A percentile compares a stretch with the other conserved stretches of the same genome.
Conservation (phyloP, 2,797 vertebrate species). For the Octomys mimax region DNA sequence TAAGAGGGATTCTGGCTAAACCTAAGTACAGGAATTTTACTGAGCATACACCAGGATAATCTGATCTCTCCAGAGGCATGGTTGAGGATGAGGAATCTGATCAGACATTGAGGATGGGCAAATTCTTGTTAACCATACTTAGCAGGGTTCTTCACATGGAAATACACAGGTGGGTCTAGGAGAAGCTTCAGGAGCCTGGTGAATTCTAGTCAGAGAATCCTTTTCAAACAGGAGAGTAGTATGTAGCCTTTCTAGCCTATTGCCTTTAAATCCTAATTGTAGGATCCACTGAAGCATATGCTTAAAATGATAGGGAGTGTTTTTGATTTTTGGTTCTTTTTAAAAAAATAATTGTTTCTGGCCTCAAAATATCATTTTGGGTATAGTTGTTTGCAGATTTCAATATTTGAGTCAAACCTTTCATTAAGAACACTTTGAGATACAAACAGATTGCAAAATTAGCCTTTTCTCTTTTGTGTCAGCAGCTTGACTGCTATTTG, state of each 20-base stretch:
- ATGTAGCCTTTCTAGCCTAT: slow-evolving; percentile 34
- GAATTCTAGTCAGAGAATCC: slow-evolving; percentile 9
- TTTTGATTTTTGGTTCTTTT: neutral
- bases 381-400: slow-evolving; percentile 15
- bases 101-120: neutral
- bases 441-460: slow-evolving; percentile 33
- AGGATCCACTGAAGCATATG: neutral
- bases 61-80: neutral
- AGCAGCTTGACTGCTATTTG: slow-evolving; percentile 39
- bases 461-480: slow-evolving; percentile 25
- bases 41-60: neutral
- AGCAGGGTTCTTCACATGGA: neutral
- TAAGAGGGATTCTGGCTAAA: neutral
- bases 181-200: neutral
- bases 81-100: neutral
- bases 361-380: slow-evolving; percentile 52
- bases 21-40: neutral
- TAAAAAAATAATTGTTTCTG: slow-evolving; percentile 1
- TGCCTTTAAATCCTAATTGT: slow-evolving; percentile 37
- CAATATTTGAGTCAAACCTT: slow-evolving; percentile 44
- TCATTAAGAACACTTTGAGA: slow-evolving; percentile 29
- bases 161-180: neutral
- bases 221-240: neutral
- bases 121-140: neutral
- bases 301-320: slow-evolving; percentile 34